A percentile compares a stretch with the other conserved stretches of the same genome.
These are phyloP conservation scores for Nymphalis io DNA, from an alignment of 1,140 invertebrate species.

Conservation along the genomic window DNA sequence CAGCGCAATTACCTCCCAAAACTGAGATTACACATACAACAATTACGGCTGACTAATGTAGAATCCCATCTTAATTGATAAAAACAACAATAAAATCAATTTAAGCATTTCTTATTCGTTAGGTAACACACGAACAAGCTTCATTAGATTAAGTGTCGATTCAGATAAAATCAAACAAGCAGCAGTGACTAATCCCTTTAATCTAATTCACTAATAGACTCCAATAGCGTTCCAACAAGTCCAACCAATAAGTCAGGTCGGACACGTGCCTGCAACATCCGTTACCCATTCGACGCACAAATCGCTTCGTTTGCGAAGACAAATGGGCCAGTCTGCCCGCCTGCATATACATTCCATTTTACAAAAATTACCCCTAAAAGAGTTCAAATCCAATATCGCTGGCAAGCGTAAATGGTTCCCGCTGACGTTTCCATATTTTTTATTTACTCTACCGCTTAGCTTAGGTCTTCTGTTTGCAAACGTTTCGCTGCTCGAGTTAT, in stretches of 20 bases:
- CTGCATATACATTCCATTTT: slow-evolving; percentile 67
- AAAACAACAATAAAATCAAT: not conserved
- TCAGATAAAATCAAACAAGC: slow-evolving; percentile 20
- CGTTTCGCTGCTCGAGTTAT: slow-evolving; percentile 17
- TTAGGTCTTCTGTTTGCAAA: slow-evolving; percentile 25
- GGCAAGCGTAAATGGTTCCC: slow-evolving; percentile 42
- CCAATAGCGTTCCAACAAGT: slow-evolving; percentile 58
- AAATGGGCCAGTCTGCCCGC: slow-evolving; percentile 67
- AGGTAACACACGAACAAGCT: not conserved
- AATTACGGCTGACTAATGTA: too few species aligned
- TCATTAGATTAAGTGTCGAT: slow-evolving; percentile 2
- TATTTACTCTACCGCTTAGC: slow-evolving; percentile 30
- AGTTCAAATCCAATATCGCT: slow-evolving; percentile 64
- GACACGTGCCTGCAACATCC: slow-evolving; percentile 70
- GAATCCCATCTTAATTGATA: not conserved
- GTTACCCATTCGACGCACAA: slow-evolving; percentile 75
- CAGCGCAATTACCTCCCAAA: too few species aligned
- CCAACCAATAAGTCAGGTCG: slow-evolving; percentile 69
- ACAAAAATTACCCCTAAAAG: slow-evolving; percentile 71
- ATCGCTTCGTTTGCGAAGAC: slow-evolving; percentile 79
- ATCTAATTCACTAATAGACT: slow-evolving; percentile 64
- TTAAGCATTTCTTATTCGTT: not conserved
- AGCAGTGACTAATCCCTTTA: slow-evolving; percentile 36
- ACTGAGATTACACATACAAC: too few species aligned
- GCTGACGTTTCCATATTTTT: slow-evolving; percentile 50